Evolutionary conservation across 2,888 invertebrate species (phyloP), one percentile per base, ranked within the genome.

Genomic region (Ectemnius continuus): DNA sequence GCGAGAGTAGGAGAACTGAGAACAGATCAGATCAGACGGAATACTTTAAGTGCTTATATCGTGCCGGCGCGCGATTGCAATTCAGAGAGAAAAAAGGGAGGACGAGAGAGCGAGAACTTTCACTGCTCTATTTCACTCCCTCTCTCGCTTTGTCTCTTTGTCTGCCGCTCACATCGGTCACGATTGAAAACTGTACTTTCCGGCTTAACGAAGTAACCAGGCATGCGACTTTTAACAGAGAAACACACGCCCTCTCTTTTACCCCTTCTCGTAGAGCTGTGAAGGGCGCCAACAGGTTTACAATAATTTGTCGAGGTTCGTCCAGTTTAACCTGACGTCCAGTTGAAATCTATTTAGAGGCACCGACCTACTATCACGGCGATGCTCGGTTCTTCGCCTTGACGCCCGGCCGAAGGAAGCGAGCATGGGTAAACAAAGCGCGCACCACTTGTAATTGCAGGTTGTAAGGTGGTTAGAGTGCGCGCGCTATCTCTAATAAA

Each of bases 401-500:
- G 70, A 45, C 60, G 74, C 48, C 62, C 56, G 70, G 63, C 68
- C 52, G 57, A 74, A 73, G 23, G 62, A 57, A 62, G 36, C 36
- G 63, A 67, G 64, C 71, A 48, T 71, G 59, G 47, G 61, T 62
- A 76, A 72, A 72, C 69, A 68, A 70, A 65, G 57, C 73, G 46
- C 52, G 16, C 16, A 23, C 56, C 59, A 59, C 67, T 73, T 79
- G 79, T 81, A 82, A 81, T 81, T 82, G 81, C 79, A 71, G 69
- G 67, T 58, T 69, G 58, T 70, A 56, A 67, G 64, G 63, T 66
- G 67, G 65, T 69, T 74, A 71, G 69, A 77, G 70, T 36, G 36
- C 60, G 52, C 70, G 67, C 67, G 71, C 69, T 82, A 82, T 82
- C 82, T 82, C 77, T 81, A 81, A 81, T 81, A 82, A 81, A 79